These are phyloP conservation scores for Leptinotarsa peninsularis DNA, from an alignment of 2,888 invertebrate species.

Conservation along the genomic window DNA sequence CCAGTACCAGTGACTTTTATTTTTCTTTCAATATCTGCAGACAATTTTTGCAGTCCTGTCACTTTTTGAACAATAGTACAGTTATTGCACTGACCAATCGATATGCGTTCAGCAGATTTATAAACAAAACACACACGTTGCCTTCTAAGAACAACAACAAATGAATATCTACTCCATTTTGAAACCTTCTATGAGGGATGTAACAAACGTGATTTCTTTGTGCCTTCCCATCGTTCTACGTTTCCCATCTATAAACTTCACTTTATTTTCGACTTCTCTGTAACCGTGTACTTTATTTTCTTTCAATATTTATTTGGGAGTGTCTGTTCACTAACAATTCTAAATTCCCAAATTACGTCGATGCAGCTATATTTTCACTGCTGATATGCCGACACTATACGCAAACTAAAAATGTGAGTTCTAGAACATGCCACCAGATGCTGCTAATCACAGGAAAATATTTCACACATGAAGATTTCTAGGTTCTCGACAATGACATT, in stretches of 20 bases:
- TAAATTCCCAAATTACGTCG: slow-evolving; percentile 57
- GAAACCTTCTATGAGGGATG: slow-evolving; percentile 61
- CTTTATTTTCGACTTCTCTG: slow-evolving; percentile 54
- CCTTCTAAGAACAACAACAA: slow-evolving; percentile 59
- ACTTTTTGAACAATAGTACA: slow-evolving; percentile 31
- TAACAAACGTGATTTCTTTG: slow-evolving; percentile 59
- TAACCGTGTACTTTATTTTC: slow-evolving; percentile 55
- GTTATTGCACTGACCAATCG: slow-evolving; percentile 29
- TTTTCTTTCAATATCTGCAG: slow-evolving; percentile 1
- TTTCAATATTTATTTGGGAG: slow-evolving; percentile 57
- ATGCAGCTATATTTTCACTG: slow-evolving; percentile 56
- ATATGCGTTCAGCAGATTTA: slow-evolving; percentile 27
- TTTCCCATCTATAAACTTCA: slow-evolving; percentile 53
- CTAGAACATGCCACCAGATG: slow-evolving; percentile 50
- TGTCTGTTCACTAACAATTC: slow-evolving; percentile 59
- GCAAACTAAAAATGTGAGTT: slow-evolving; percentile 51
- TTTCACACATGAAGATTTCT: slow-evolving; percentile 7
- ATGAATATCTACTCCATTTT: slow-evolving; percentile 64
- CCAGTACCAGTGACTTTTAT: slow-evolving; percentile 40
- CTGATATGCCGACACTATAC: slow-evolving; percentile 49
- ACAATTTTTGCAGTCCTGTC: slow-evolving; percentile 38
- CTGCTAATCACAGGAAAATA: slow-evolving; percentile 36
- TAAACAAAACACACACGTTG: slow-evolving; percentile 49
- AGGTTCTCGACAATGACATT: background rate
- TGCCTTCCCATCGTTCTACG: slow-evolving; percentile 52